phyloP scores from a whole-genome alignment of 2,113 vertebrate genomes.

The Mirza zaza region DNA sequence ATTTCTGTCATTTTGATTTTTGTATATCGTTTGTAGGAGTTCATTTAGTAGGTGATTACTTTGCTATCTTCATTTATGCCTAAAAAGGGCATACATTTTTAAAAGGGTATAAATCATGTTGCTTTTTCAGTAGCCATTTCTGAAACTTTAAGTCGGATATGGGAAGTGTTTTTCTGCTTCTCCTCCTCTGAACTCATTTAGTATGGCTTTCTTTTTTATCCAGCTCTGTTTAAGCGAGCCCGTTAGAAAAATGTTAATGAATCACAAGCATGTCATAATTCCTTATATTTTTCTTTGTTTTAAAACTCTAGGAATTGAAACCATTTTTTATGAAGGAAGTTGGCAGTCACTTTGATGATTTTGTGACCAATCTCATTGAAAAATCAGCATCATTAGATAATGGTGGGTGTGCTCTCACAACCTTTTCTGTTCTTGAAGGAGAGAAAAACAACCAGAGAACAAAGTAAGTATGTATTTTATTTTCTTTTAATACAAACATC shows the following conservation, averaged over 20 bases:
- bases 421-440: slow-evolving; percentile 80
- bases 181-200: neutral
- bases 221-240: neutral
- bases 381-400: slow-evolving; percentile 88
- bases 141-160: neutral
- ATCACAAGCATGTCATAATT: neutral
- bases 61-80: neutral
- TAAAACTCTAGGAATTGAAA: slow-evolving; percentile 89
- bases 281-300: slow-evolving; percentile 20
- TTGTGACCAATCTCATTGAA: slow-evolving; percentile 93
- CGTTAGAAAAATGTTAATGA: slow-evolving; percentile 4
- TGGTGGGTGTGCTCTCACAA: slow-evolving; percentile 79
- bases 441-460: slow-evolving; percentile 89
- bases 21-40: neutral
- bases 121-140: slow-evolving; percentile 35
- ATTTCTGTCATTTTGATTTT: neutral
- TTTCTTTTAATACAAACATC: neutral
- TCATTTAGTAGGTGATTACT: neutral
- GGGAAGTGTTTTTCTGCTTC: slow-evolving; percentile 25
- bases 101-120: neutral
- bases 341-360: slow-evolving; percentile 92
- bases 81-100: neutral
- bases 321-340: slow-evolving; percentile 92
- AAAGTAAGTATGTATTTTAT: slow-evolving; percentile 80
- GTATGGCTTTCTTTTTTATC: neutral